Percentiles rank a stretch among this genome's conserved stretches.
Evolutionary conservation across 2,113 vertebrate genomes (phyloP).

Genomic region (Nettapus auritus): DNA sequence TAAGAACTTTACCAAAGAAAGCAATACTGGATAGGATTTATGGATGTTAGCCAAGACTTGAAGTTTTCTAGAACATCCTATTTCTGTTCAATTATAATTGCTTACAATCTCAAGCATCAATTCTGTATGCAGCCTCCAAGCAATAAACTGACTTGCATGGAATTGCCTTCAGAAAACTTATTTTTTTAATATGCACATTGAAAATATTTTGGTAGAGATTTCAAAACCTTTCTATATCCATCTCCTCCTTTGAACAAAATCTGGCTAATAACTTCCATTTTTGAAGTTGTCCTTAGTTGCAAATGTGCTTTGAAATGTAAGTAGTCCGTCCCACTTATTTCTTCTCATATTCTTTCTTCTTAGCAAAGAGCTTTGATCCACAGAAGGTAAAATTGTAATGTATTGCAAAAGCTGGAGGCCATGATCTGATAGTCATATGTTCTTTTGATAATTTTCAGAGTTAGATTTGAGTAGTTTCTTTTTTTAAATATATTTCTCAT

Average conservation of each 20-base stretch:
- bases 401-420: background rate
- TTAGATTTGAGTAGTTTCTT: background rate
- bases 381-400: background rate
- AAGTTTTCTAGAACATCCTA: background rate
- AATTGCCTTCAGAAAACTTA: background rate
- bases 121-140: background rate
- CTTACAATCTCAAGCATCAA: background rate
- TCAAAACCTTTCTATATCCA: background rate
- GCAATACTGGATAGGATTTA: background rate
- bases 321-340: background rate
- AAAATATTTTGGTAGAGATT: background rate
- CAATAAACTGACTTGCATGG: background rate
- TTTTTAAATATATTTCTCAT: background rate
- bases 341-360: background rate
- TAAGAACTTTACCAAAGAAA: background rate
- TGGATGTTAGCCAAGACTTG: background rate
- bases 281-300: slow-evolving; percentile 1
- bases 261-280: background rate
- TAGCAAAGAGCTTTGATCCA: background rate
- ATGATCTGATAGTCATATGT: background rate
- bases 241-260: background rate
- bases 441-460: background rate
- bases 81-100: background rate
- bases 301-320: background rate
- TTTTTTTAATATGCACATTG: background rate